Base-by-base conservation (phyloP, 2,113 vertebrate genomes). In the Zeus faber region DNA sequence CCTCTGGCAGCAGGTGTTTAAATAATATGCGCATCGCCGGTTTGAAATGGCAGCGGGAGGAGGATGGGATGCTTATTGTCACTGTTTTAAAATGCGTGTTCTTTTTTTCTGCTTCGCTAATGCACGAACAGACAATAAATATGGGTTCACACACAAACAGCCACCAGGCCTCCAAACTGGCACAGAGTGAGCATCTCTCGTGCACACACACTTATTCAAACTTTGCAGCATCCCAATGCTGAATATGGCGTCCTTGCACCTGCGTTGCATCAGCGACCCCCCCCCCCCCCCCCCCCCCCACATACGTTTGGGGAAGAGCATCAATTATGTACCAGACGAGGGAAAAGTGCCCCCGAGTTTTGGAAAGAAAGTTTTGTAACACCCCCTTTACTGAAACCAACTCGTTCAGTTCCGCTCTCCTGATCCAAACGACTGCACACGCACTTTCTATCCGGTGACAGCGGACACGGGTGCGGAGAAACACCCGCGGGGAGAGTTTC, bases 231-330 rank as follows among this genome's bases (percentile, higher is more conserved):
- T 10, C 25, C 0, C 40, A 17, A 18, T n/a, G 35, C 40, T 49
- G 18, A 39, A 57, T 29, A 49, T 31, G n/a, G 50, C 55, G 16
- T 31, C 45, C 26, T 74, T 84, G 54, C 83, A 71, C 54, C 49
- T 2, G 5, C 3, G 55, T 81, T 79, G 63, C 76, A 55, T 82
- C 78, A 78, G 44, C 33, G 39, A 7, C 40, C 16, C 6, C 5
- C 4, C 2, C n/a, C 40, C n/a, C 40, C 18, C 35, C 47, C 49
- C 46, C 6, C 60, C 39, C 6, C 35, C 21, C 33, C 52, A 49
- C 41, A 4, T 59, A 26, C 27, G 61, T 60, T 58, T 41, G 5
- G 35, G 59, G 62, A 65, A 56, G 57, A 11, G 41, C 62, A 74
- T 75, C 50, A 57, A 69, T 44, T 41, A 55, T 73, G 33, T n/a